These are phyloP conservation scores for Pyrocoelia pectoralis DNA, from an alignment of 2,888 invertebrate species.

Conservation along the genomic window DNA sequence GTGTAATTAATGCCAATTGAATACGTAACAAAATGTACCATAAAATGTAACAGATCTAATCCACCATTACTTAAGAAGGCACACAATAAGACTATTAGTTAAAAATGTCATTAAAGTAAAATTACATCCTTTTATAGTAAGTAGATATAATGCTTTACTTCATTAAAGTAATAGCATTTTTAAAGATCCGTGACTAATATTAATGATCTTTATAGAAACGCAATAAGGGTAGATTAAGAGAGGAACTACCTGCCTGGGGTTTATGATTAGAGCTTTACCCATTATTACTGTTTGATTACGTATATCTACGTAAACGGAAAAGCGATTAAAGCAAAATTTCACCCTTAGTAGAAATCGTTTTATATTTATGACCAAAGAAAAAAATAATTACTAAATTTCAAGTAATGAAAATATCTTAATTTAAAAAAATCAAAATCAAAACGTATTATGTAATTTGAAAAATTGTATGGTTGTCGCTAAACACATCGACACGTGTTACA, in stretches of 20 bases:
- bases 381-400: too few species aligned
- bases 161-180: conserved; percentile 32
- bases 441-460: too few species aligned
- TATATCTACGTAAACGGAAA: conserved; percentile 6
- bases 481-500: too few species aligned
- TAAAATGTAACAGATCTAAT: too few species aligned
- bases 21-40: too few species aligned
- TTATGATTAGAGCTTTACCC: conserved; percentile 16
- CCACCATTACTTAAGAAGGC: too few species aligned
- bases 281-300: conserved; percentile 14
- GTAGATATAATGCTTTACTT: conserved; percentile 17
- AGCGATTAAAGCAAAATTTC: background rate
- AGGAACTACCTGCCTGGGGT: conserved; percentile 12
- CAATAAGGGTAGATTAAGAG: conserved; percentile 12
- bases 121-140: conserved; percentile 28
- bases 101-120: conserved; percentile 26
- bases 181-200: conserved; percentile 30
- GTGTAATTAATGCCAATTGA: too few species aligned
- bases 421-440: too few species aligned
- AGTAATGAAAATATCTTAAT: too few species aligned
- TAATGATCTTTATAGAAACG: conserved; percentile 27
- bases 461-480: too few species aligned
- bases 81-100: too few species aligned
- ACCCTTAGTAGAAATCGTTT: background rate
- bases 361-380: too few species aligned